Evolutionary conservation across 2,888 invertebrate genomes (phyloP).

Genomic region (Chouioia cunea): DNA sequence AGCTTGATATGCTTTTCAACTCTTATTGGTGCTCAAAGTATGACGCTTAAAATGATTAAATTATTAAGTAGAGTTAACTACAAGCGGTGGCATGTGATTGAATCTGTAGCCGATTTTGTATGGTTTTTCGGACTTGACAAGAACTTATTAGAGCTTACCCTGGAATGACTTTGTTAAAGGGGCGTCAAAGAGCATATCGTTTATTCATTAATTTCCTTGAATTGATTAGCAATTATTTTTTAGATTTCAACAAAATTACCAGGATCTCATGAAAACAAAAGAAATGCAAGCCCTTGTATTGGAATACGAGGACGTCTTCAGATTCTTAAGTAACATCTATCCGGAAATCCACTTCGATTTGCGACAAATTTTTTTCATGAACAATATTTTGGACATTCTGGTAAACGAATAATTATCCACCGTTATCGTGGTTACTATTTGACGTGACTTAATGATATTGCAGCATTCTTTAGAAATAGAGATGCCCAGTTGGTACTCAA

Average conservation of each 20-base stretch:
- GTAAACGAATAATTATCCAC: slow-evolving; percentile 9
- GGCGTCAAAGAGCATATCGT: no score
- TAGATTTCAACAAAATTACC: not conserved
- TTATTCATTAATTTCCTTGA: no score
- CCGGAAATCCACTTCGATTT: not conserved
- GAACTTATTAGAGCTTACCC: not conserved
- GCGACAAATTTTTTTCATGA: slow-evolving; percentile 7
- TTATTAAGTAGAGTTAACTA: no score
- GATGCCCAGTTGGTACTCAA: slow-evolving; percentile 32
- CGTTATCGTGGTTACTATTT: no score
- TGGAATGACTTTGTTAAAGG: no score
- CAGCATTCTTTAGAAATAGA: no score
- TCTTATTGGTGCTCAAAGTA: slow-evolving; percentile 27
- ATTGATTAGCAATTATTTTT: not conserved
- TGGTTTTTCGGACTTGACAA: not conserved
- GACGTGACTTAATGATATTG: no score
- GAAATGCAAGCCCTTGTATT: not conserved
- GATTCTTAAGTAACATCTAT: not conserved
- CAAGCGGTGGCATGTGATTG: no score
- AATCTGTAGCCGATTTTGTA: no score
- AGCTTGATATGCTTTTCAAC: slow-evolving; percentile 29
- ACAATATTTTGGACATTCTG: slow-evolving; percentile 9
- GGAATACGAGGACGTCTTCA: slow-evolving; percentile 2
- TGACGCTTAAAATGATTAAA: not conserved
- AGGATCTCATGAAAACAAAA: not conserved